Conservation (phyloP, 2,797 vertebrate genomes). For the Peromyscus eremicus region DNA sequence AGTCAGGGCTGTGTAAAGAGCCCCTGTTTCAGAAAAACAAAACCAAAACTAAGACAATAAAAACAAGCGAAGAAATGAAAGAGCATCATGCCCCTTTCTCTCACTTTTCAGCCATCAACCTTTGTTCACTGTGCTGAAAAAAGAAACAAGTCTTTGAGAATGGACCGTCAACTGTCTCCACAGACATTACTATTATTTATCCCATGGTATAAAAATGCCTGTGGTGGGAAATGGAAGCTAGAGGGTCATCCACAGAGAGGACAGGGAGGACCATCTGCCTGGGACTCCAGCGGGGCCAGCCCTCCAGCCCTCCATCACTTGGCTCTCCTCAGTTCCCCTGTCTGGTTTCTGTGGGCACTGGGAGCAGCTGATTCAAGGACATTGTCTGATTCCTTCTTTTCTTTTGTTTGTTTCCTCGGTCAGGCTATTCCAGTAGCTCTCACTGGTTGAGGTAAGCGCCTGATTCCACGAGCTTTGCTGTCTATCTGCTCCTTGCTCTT, state of each 20-base stretch:
- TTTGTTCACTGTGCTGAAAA: not conserved
- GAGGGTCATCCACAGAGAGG: not conserved
- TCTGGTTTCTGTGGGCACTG: no score
- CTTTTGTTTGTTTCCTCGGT: not conserved
- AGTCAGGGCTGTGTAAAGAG: not conserved
- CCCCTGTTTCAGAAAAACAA: not conserved
- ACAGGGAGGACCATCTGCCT: not conserved
- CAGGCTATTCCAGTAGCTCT: not conserved
- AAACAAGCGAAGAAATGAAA: not conserved
- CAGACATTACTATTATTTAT: not conserved
- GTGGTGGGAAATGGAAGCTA: not conserved
- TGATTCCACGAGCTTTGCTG: no score
- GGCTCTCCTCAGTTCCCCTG: no score
- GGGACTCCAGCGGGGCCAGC: not conserved
- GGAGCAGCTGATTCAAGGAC: not conserved
- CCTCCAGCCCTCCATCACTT: not conserved
- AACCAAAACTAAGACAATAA: not conserved
- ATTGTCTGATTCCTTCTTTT: not conserved
- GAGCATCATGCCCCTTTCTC: not conserved
- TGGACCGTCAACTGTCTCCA: not conserved
- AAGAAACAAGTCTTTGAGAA: not conserved
- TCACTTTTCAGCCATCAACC: not conserved
- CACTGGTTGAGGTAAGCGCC: fast-evolving
- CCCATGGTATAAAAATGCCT: not conserved
- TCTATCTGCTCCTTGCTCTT: not conserved